Conservation (phyloP, 2,888 invertebrate species). For the Ophion slaviceki region DNA sequence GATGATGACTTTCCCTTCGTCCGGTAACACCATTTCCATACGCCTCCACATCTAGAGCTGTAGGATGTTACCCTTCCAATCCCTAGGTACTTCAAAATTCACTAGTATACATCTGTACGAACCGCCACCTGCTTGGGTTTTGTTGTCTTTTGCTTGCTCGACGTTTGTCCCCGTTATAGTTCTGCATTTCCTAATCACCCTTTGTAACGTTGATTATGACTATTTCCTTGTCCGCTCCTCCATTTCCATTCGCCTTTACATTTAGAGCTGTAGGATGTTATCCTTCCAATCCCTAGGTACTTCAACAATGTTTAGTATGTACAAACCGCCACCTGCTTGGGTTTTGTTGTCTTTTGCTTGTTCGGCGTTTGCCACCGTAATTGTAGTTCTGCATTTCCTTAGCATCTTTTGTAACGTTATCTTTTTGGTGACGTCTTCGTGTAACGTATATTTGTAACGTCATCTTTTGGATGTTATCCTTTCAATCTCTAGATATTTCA, state of each 20-base stretch:
- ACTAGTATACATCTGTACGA: constrained; percentile 2
- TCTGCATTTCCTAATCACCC: not conserved
- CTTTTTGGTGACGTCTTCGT: not conserved
- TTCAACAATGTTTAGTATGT: too few relatives aligned
- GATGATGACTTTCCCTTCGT: too few relatives aligned
- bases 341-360: too few relatives aligned
- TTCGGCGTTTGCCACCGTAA: too few relatives aligned
- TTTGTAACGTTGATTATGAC: not conserved
- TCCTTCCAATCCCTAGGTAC: too few relatives aligned
- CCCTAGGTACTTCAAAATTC: not conserved
- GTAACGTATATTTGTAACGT: not conserved
- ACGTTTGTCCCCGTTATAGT: not conserved
- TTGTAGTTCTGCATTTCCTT: too few relatives aligned
- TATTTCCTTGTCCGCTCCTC: not conserved
- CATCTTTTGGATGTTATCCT: not conserved
- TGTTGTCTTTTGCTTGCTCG: not conserved
- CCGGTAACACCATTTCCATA: too few relatives aligned
- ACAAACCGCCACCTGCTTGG: too few relatives aligned
- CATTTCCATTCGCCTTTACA: too few relatives aligned
- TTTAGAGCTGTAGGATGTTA: too few relatives aligned
- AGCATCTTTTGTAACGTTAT: too few relatives aligned
- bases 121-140: not conserved
- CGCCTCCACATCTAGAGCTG: too few relatives aligned
- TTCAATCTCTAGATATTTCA: not conserved
- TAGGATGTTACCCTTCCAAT: not conserved